phyloP scores from a whole-genome alignment of 2,797 vertebrate genomes.

The Monodelphis domestica region DNA sequence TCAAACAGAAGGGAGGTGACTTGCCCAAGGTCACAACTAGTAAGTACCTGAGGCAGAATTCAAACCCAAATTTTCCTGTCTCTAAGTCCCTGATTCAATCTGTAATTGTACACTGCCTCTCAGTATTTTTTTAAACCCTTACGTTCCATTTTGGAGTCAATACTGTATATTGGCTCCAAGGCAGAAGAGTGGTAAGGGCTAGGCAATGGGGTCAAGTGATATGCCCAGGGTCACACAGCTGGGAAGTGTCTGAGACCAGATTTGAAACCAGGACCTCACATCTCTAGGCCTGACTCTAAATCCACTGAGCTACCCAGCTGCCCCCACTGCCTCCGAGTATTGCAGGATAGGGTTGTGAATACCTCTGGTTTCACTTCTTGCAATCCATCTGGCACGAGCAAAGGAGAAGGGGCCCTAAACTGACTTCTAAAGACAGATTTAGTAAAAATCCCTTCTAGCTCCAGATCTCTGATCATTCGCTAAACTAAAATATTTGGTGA shows the following conservation, averaged over 20 bases:
- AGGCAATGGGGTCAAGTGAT: too few species aligned
- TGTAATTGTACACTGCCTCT: neutral
- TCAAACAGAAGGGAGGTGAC: neutral
- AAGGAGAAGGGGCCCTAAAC: neutral
- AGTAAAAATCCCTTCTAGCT: neutral
- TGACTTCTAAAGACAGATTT: neutral
- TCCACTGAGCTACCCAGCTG: too few species aligned
- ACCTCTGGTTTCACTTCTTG: neutral
- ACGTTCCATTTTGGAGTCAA: too few species aligned
- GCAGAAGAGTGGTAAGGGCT: too few species aligned
- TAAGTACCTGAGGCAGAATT: neutral
- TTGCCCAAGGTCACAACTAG: neutral
- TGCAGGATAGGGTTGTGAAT: neutral
- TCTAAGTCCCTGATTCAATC: neutral
- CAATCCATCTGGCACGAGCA: neutral
- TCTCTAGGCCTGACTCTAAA: too few species aligned
- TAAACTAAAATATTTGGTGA: neutral
- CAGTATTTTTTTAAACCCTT: too few species aligned
- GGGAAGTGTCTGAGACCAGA: too few species aligned
- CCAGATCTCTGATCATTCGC: neutral
- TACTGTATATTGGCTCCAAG: too few species aligned
- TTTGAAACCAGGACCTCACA: too few species aligned
- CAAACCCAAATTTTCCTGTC: neutral
- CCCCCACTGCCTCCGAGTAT: too few species aligned
- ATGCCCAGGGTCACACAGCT: too few species aligned